Conservation (phyloP, 2,113 vertebrate genomes). For the Opisthocomus hoazin region DNA sequence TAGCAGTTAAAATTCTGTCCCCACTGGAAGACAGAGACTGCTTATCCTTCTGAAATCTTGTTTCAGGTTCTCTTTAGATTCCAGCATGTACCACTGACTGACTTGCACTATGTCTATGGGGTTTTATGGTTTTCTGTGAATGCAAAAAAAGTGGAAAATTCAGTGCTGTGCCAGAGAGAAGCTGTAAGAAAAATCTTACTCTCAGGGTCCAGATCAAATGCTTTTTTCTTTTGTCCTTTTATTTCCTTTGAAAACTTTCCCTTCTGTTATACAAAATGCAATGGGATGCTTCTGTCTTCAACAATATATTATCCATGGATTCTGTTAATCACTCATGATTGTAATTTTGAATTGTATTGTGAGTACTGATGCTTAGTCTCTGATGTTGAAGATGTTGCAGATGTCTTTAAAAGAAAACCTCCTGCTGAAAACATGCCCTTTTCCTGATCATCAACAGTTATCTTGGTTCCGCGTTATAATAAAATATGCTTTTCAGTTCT, state of each 20-base stretch:
- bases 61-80: neutral
- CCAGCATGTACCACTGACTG: neutral
- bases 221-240: neutral
- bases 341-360: neutral
- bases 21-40: neutral
- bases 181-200: neutral
- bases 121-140: neutral
- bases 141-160: neutral
- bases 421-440: neutral
- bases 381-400: neutral
- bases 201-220: neutral
- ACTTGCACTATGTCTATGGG: neutral
- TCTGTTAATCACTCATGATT: neutral
- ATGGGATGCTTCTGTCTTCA: neutral
- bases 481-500: neutral
- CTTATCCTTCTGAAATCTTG: neutral
- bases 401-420: conserved; percentile 10
- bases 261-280: neutral
- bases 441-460: neutral
- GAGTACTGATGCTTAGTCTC: neutral
- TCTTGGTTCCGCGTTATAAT: neutral
- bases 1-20: neutral
- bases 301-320: neutral
- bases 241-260: neutral
- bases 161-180: neutral